Base-by-base conservation (phyloP, 92 coral and sea anemone species). In the Nematostella vectensis region DNA sequence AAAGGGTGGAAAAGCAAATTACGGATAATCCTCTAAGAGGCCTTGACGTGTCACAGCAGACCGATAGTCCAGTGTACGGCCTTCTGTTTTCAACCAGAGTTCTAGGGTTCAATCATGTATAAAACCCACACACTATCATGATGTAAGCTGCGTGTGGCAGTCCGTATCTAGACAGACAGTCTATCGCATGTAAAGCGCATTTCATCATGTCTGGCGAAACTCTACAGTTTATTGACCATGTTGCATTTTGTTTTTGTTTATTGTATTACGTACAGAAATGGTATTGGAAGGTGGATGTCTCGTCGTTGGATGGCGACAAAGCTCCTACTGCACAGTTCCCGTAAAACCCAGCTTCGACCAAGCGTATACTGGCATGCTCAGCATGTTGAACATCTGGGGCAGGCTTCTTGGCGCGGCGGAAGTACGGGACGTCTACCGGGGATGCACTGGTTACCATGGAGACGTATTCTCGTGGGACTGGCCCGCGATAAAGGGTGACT, bases 271-370 rank as follows among this genome's bases (percentile, higher is more conserved):
- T 44, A 0, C 39, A 20, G 25, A 4, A 2, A 51, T 69, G 1
- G 33, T 51, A n/a, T n/a, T n/a, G 39, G 76, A 73, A 30, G 82
- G 82, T 3, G 82, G 82, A 1, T 61, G 76, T 15, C 37, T 75
- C 9, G 26, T 75, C 16, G 44, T 68, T 22, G 82, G 76, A 6
- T 66, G 53, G 24, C 28, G 31, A 26, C 64, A 50, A 40, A 1
- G n/a, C 11, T 3, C 2, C 13, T 12, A 38, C 13, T 45, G 31
- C 23, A 42, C 51, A 13, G 25, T 6, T 8, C 62, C 47, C 13
- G 27, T 22, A 31, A 3, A 28, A 19, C 24, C 63, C 2, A 6
- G 9, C 4, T 27, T 37, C 48, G 19, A 17, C 22, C 3, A 47
- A 0, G 58, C 27, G 13, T 28, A 58, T 29, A 54, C 65, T 44